Percentiles rank a stretch among this genome's conserved stretches.
phyloP scores from a whole-genome alignment of 1,140 invertebrate species.

The Bombus difficillimus region DNA sequence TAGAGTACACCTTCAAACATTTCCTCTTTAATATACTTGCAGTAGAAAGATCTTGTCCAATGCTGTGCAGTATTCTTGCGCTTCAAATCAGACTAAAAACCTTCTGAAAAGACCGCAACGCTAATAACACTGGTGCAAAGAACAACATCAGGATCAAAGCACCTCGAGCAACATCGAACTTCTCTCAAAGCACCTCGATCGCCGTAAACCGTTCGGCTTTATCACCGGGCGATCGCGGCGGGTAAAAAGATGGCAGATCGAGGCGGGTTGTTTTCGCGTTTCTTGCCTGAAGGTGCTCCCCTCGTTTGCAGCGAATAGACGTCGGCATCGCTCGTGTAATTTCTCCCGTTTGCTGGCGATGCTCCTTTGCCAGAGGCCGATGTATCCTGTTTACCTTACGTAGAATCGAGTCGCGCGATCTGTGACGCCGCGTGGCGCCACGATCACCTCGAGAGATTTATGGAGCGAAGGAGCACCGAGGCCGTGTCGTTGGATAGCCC shows the following conservation, averaged over 20 bases:
- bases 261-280: constrained; percentile 6
- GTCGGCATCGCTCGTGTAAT: constrained; percentile 39
- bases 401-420: constrained; percentile 48
- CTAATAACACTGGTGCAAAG: neutral
- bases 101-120: neutral
- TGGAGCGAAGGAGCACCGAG: constrained; percentile 20
- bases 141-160: neutral
- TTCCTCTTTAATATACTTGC: neutral
- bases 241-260: constrained; percentile 14
- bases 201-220: no score
- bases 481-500: constrained; percentile 25
- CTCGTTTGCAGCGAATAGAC: constrained; percentile 28
- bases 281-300: constrained; percentile 9
- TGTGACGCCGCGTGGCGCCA: constrained; percentile 47
- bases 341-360: constrained; percentile 18
- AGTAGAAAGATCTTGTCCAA: neutral
- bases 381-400: constrained; percentile 45
- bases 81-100: neutral
- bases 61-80: neutral
- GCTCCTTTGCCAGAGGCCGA: constrained; percentile 12
- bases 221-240: neutral
- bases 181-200: neutral
- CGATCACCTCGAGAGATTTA: constrained; percentile 51
- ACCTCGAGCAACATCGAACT: neutral
- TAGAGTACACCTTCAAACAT: neutral